Conservation (phyloP, 2,113 vertebrate species). For the Gorsachius goisagi region DNA sequence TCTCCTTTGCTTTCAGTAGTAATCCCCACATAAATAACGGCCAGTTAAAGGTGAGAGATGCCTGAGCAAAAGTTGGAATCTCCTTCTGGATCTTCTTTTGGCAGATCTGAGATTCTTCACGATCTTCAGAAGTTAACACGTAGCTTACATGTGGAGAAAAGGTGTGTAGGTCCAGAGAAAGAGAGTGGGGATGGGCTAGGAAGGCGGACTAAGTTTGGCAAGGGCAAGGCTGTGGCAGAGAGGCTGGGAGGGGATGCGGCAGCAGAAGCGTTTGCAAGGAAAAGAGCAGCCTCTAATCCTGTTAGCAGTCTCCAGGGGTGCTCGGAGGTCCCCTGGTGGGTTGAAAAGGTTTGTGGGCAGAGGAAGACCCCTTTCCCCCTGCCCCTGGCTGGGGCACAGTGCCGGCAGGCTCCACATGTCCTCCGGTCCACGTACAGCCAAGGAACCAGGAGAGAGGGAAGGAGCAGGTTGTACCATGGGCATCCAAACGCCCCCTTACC, state of each 20-base stretch:
- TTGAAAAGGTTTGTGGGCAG: not conserved
- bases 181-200: not conserved
- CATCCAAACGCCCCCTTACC: not conserved
- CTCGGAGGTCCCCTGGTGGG: not conserved
- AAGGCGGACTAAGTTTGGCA: not conserved
- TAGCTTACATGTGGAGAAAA: not conserved
- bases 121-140: not conserved
- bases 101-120: not conserved
- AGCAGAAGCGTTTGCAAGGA: not conserved
- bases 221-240: not conserved
- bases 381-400: not conserved
- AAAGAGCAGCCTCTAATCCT: not conserved
- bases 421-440: fast-evolving
- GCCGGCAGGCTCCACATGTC: not conserved
- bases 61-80: not conserved
- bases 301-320: not conserved
- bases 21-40: not conserved
- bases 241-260: not conserved
- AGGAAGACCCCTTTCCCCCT: not conserved
- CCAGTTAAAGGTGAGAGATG: not conserved
- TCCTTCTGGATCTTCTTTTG: not conserved
- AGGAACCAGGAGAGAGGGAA: not conserved
- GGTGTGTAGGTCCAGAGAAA: not conserved
- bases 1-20: not conserved
- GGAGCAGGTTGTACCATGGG: not conserved